These are phyloP conservation scores for Forbesichthys agassizii DNA, from an alignment of 2,113 vertebrate species.

Conservation along the genomic window DNA sequence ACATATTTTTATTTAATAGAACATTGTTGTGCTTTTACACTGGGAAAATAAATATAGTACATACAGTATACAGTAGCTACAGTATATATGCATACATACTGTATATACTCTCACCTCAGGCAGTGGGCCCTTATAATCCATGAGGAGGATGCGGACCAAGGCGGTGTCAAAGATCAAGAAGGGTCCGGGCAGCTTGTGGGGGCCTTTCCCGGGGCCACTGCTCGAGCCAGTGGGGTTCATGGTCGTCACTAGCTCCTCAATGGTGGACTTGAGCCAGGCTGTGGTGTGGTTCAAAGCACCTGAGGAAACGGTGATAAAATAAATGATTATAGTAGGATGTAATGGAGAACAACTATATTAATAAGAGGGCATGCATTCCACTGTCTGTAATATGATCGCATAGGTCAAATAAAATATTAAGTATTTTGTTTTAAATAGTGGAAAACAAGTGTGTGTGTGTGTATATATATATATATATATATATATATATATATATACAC, in stretches of 20 bases:
- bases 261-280: conserved; percentile 85
- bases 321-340: neutral
- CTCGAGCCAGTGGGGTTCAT: conserved; percentile 56
- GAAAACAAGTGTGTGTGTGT: too few relatives aligned
- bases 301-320: conserved; percentile 41
- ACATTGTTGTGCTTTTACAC: neutral
- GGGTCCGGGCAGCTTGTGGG: conserved; percentile 78
- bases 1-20: too few relatives aligned
- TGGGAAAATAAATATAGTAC: neutral
- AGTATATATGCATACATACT: too few relatives aligned
- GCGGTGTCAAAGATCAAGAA: conserved; percentile 84
- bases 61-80: too few relatives aligned
- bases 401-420: too few relatives aligned
- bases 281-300: conserved; percentile 87
- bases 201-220: conserved; percentile 59
- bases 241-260: conserved; percentile 81
- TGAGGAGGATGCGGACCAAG: conserved; percentile 84
- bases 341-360: too few relatives aligned
- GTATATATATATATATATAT: too few relatives aligned
- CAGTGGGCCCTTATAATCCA: conserved; percentile 81
- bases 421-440: too few relatives aligned
- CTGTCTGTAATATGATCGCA: too few relatives aligned
- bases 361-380: too few relatives aligned
- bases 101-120: conserved; percentile 81
- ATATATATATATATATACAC: too few relatives aligned